Evolutionary conservation across 2,888 invertebrate species (phyloP), one percentile per base, ranked within the genome.

Genomic region (Tortricodes alternella): DNA sequence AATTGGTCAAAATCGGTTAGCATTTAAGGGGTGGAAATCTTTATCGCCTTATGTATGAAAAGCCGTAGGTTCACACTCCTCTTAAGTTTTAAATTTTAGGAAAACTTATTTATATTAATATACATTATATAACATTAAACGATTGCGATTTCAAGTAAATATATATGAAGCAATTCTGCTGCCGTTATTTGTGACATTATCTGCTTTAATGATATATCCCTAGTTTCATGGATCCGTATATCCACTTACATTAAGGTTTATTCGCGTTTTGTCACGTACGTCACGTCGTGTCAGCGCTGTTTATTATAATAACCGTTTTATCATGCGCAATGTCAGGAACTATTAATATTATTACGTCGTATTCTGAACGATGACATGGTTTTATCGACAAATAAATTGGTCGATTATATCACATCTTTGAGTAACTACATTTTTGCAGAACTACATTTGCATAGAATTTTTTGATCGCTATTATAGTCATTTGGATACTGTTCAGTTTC

Each of bases 311-410:
- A 13, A 29, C 23, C 35, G 24, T 24, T 46, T 9, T 16, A 15
- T 24, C 24, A 34, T 13, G 39, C 34, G 16, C n/a, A 29, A 27
- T 38, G 19, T 27, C 27, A 29, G 39, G 38, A 21, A 23, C 48
- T 38, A 38, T 49, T 37, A 49, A 49, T 49, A 49, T 37, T 41
- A 41, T 41, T 24, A 34, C 37, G 16, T 37, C 9, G n/a, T 46
- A 46, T 46, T 46, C n/a, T 18, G 19, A 44, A 44, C 32, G 21
- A 29, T 13, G 19, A 19, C 9, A 32, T 16, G 32, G 8, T 34
- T 29, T 29, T 8, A 5, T n/a, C 27, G 27, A 27, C 5, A 27
- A 4, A 9, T 27, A 27, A 27, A 9, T 1, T 27, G 1, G 32
- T 13, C 19, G 13, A 34, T 34, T 19, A 34, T 46, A 21, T 21